A percentile compares a stretch with the other conserved stretches of the same genome.
These are phyloP conservation scores for Apamea sordens DNA, from an alignment of 2,888 invertebrate species.

Conservation along the genomic window DNA sequence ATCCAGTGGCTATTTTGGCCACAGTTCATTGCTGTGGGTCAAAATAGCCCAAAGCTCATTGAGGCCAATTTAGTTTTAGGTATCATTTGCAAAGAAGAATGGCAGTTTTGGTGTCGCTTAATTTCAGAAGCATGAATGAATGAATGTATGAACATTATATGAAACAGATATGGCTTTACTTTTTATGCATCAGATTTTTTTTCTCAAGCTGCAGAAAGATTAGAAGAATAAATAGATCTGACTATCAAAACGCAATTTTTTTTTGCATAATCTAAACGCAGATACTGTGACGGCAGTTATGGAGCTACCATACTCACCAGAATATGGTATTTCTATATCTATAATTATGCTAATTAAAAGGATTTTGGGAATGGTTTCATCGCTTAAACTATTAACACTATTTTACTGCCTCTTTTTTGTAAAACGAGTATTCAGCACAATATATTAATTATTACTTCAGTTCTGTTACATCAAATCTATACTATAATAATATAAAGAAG, in stretches of 20 bases:
- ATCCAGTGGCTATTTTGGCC: neutral
- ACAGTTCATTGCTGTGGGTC: too few species aligned
- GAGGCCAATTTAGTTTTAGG: neutral
- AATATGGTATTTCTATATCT: too few species aligned
- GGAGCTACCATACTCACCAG: too few species aligned
- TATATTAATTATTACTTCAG: too few species aligned
- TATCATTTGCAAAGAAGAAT: neutral
- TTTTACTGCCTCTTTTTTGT: too few species aligned
- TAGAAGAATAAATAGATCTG: neutral
- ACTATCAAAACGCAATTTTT: neutral
- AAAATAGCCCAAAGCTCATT: neutral
- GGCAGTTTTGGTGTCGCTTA: neutral
- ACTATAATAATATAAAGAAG: too few species aligned
- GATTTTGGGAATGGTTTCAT: neutral
- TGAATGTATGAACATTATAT: neutral
- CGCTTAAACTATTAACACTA: neutral
- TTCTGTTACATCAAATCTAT: too few species aligned
- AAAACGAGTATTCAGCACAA: too few species aligned
- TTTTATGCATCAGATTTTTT: too few species aligned
- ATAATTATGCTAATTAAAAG: neutral
- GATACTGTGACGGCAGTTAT: neutral
- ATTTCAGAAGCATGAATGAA: neutral
- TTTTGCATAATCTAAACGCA: neutral
- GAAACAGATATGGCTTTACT: neutral
- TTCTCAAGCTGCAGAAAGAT: too few species aligned